Evolutionary conservation across 2,797 vertebrate species (phyloP).

Genomic region (Hydrocynus forskahlii): DNA sequence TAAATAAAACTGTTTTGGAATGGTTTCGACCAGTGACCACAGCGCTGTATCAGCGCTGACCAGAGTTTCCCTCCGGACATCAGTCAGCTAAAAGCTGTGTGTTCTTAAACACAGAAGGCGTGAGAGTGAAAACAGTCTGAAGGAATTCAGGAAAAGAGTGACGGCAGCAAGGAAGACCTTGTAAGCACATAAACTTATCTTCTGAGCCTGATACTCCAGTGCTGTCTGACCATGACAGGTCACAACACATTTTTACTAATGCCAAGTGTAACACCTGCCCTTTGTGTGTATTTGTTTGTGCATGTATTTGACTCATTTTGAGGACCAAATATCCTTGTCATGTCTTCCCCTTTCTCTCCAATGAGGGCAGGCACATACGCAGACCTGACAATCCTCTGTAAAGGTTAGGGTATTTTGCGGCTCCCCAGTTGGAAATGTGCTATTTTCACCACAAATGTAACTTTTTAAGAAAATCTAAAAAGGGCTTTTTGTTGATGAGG

Average conservation of each 20-base stretch:
- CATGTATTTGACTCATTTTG: too few species aligned
- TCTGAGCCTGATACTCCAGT: neutral
- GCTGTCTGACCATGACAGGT: neutral
- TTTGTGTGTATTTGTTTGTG: neutral
- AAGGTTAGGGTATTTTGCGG: too few species aligned
- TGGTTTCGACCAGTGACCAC: neutral
- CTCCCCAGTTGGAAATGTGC: too few species aligned
- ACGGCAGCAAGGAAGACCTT: neutral
- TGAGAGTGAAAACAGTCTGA: neutral
- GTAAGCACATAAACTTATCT: conserved; percentile 12
- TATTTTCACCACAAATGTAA: too few species aligned
- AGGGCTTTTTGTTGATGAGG: too few species aligned
- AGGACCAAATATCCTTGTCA: too few species aligned
- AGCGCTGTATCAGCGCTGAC: conserved; percentile 30
- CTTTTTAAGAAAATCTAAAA: too few species aligned
- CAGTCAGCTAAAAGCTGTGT: conserved; percentile 12
- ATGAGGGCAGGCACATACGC: too few species aligned
- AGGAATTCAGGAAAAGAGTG: neutral
- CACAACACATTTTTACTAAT: neutral
- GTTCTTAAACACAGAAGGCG: neutral
- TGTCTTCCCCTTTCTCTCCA: too few species aligned
- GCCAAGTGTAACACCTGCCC: neutral
- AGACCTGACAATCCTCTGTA: too few species aligned
- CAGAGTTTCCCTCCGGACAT: conserved; percentile 31
- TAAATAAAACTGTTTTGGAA: neutral